A percentile compares a stretch with the other conserved stretches of the same genome.
Evolutionary conservation across 2,888 invertebrate genomes (phyloP).

Genomic region (Dasypogon diadema): DNA sequence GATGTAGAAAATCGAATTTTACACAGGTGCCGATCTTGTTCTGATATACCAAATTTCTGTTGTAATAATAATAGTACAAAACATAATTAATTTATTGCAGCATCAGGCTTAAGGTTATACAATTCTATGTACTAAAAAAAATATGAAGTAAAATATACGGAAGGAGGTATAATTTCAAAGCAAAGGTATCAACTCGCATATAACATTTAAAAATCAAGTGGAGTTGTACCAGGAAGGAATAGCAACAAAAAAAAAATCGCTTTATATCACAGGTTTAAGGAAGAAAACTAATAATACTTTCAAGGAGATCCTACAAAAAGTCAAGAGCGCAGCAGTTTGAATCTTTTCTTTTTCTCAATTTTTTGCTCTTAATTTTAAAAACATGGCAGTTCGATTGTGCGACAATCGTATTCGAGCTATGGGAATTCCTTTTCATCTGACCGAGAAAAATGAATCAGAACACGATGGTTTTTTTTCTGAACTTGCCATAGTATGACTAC

Average conservation of each 20-base stretch:
- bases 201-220: too few species aligned
- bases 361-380: too few species aligned
- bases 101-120: not conserved
- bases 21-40: slow-evolving; percentile 45
- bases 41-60: slow-evolving; percentile 32
- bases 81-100: not conserved
- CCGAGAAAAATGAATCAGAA: too few species aligned
- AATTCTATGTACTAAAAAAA: not conserved
- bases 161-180: slow-evolving; percentile 20
- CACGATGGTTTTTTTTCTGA: too few species aligned
- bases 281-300: slow-evolving; percentile 32
- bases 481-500: too few species aligned
- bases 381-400: too few species aligned
- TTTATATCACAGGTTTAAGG: slow-evolving; percentile 37
- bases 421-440: too few species aligned
- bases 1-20: slow-evolving; percentile 50
- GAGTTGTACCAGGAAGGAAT: not conserved
- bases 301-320: not conserved
- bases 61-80: not conserved
- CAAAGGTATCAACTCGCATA: not conserved
- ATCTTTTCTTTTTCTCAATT: too few species aligned
- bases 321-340: not conserved
- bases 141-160: not conserved
- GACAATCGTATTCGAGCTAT: too few species aligned
- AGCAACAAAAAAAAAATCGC: not conserved